Percentiles rank a stretch among this genome's conserved stretches.
Conservation (phyloP, 2,113 vertebrate genomes). For the Dermatemys mawii region DNA sequence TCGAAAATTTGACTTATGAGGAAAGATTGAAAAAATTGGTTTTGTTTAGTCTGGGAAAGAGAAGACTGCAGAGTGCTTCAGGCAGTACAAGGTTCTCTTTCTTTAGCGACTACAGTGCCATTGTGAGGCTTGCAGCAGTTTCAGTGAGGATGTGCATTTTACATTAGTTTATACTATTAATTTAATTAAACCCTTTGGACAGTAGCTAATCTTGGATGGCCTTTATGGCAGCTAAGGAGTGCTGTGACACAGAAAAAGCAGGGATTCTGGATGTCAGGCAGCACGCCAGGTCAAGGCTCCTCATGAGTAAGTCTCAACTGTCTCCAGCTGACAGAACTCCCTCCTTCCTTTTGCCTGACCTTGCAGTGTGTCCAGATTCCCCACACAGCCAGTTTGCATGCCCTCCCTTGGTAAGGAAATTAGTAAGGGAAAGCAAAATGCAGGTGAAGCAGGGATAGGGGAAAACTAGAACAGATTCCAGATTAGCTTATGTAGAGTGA, state of each 20-base stretch:
- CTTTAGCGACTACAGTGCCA: not conserved
- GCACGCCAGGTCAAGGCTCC: accelerated
- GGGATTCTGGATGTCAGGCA: accelerated
- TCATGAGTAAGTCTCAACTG: not conserved
- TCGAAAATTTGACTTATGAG: too few species aligned
- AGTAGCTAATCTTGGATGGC: not conserved
- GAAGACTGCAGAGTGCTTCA: not conserved
- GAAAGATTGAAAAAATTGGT: too few species aligned
- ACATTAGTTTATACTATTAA: not conserved
- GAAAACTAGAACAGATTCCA: not conserved
- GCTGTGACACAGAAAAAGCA: not conserved
- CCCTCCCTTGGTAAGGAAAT: not conserved
- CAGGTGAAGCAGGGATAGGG: accelerated
- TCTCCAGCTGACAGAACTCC: not conserved
- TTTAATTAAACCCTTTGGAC: not conserved
- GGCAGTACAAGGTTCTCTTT: not conserved
- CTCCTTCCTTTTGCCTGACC: not conserved
- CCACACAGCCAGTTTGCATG: not conserved
- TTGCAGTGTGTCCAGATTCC: not conserved
- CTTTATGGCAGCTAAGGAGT: not conserved
- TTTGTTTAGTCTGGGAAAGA: too few species aligned
- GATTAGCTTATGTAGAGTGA: not conserved
- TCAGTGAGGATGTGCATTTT: not conserved
- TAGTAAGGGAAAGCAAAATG: not conserved
- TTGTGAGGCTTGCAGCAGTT: not conserved